phyloP scores from a whole-genome alignment of 2,888 invertebrate species.

The Portevinia maculata region DNA sequence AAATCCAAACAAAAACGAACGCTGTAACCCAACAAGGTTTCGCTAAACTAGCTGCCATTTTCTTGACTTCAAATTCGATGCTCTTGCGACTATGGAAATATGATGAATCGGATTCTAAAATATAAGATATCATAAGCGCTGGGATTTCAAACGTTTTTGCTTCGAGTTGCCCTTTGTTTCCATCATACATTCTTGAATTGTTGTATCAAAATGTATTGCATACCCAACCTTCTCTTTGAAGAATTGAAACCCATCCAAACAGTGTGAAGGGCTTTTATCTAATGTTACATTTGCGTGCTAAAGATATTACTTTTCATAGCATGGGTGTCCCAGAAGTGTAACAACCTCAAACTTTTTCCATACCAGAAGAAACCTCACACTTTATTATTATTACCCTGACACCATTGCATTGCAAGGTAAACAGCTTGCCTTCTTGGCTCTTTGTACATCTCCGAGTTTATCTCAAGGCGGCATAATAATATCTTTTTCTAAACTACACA shows the following conservation, averaged over 20 bases:
- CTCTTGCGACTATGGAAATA: no score
- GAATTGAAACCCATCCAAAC: constrained; percentile 13
- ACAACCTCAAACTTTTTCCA: constrained; percentile 51
- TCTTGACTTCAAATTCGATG: no score
- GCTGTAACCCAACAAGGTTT: no score
- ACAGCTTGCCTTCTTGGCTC: background rate
- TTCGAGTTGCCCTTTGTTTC: no score
- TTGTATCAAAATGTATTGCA: background rate
- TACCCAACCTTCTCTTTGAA: background rate
- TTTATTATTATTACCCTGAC: constrained; percentile 9
- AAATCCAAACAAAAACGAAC: no score
- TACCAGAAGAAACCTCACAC: constrained; percentile 45
- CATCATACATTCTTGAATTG: background rate
- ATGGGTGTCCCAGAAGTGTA: constrained; percentile 52
- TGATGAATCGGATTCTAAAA: no score
- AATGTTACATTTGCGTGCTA: constrained; percentile 15
- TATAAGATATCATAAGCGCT: no score
- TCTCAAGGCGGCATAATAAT: constrained; percentile 32
- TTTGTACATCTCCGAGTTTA: constrained; percentile 9
- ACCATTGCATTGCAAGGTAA: constrained; percentile 20
- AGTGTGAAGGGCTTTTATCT: background rate
- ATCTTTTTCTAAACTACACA: constrained; percentile 16
- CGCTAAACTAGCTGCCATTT: no score
- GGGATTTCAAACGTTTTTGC: no score
- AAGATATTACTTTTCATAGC: background rate